Base-by-base conservation (phyloP, 2,888 invertebrate species). In the Lasius platythorax region DNA sequence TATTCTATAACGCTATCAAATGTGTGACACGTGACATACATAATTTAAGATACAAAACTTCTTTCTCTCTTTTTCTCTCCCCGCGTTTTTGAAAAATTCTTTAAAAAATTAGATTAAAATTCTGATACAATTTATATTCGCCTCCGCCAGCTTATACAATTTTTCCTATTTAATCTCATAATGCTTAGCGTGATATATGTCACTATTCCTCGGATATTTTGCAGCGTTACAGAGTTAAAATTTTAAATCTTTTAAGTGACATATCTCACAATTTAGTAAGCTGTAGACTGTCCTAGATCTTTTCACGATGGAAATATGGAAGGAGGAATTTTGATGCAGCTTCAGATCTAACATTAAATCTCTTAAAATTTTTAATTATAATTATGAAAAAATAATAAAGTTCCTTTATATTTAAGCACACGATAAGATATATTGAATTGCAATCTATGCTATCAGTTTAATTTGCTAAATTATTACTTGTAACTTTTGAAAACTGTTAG, bases 101-200 rank as follows among this genome's bases (percentile, higher is more conserved):
- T 40, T n/a, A 67, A 37, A 64, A 18, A 56, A 40, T 3, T 53
- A 15, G 0, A 68, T 30, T 78, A 68, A 30, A 78, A 28, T 68
- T 68, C 58, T 78, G 43, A 68, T 58, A 37, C 11, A 78, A 58
- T 43, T 78, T 40, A 8, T n/a, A 8, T 40, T 37, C n/a, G 18
- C n/a, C 8, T n/a, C 33, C 18, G 23, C 37, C 56, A 43, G 23
- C 30, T 56, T 15, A 15, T 30, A 37, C 30, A 68, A 68, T 58
- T 40, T 78, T 68, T 68, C 40, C n/a, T 18, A n/a, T 30, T n/a
- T 58, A 68, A 68, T 78, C 56, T 58, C 30, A 30, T 68, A 23
- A 78, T 43, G 30, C 43, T 33, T 43, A 11, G 30, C 37, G 12
- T 67, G 58, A 67, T 43, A 46, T 46, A 53, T 53, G 3, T n/a